These are phyloP conservation scores for Plodia interpunctella DNA, from an alignment of 1,140 invertebrate genomes.

Conservation along the genomic window DNA sequence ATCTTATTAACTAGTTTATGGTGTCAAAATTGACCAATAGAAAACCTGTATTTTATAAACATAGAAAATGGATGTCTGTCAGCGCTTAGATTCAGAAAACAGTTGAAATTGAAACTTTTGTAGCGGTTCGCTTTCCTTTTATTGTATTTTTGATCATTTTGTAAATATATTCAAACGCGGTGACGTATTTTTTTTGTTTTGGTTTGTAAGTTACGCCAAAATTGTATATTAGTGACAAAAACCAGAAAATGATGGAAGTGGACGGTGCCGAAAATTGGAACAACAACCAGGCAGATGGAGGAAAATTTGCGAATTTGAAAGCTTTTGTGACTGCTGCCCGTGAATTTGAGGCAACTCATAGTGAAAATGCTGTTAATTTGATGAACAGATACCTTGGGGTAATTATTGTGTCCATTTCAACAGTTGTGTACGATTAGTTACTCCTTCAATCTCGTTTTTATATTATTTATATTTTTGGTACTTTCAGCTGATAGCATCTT, in stretches of 20 bases:
- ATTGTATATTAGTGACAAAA: background rate
- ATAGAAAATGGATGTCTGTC: constrained; percentile 24
- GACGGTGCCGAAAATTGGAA: constrained; percentile 50
- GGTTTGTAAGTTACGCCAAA: background rate
- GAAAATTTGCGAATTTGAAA: constrained; percentile 66
- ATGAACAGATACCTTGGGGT: constrained; percentile 69
- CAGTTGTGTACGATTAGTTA: background rate
- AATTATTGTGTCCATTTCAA: constrained; percentile 22
- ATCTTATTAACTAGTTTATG: background rate
- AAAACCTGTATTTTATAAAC: constrained; percentile 27
- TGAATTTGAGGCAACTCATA: constrained; percentile 70
- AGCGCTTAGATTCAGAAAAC: constrained; percentile 24
- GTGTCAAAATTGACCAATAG: constrained; percentile 23
- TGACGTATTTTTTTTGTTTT: background rate
- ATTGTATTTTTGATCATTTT: constrained; percentile 20
- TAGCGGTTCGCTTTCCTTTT: constrained; percentile 14
- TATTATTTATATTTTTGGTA: constrained; percentile 2
- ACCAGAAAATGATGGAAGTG: constrained; percentile 55
- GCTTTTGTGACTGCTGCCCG: constrained; percentile 66
- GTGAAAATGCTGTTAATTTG: constrained; percentile 62
- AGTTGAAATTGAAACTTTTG: constrained; percentile 41
- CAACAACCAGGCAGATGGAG: constrained; percentile 44
- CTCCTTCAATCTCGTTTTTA: background rate
- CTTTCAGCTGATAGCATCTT: constrained; percentile 65
- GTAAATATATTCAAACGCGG: constrained; percentile 13